Percentiles rank a stretch among this genome's conserved stretches.
These are phyloP conservation scores for Notodonta ziczac DNA, from an alignment of 2,888 invertebrate species.

Conservation along the genomic window DNA sequence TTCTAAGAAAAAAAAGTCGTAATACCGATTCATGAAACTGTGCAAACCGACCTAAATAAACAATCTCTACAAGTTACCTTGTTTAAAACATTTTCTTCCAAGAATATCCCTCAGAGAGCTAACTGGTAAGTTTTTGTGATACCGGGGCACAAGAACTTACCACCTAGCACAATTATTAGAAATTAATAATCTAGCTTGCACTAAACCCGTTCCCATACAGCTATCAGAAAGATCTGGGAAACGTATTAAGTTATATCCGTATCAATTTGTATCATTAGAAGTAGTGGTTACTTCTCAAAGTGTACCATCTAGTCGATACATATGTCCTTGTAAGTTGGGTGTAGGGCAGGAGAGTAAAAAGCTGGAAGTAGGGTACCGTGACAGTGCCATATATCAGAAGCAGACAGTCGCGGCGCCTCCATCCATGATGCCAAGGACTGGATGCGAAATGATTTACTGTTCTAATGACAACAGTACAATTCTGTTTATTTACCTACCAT, in stretches of 20 bases:
- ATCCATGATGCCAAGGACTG: conserved; percentile 8
- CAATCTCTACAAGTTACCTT: neutral
- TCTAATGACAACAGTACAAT: neutral
- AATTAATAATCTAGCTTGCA: too few relatives aligned
- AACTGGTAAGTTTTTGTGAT: too few relatives aligned
- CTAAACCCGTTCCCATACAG: too few relatives aligned
- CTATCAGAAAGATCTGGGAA: too few relatives aligned
- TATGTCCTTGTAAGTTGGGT: conserved; percentile 13
- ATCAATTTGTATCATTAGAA: neutral
- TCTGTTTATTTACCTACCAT: neutral
- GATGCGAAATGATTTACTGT: conserved; percentile 2
- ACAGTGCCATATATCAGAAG: conserved; percentile 42
- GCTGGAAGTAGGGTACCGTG: conserved; percentile 36
- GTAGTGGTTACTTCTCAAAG: neutral
- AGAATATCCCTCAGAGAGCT: neutral
- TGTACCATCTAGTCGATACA: conserved; percentile 17
- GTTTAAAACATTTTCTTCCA: neutral
- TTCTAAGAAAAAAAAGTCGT: too few relatives aligned
- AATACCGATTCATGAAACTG: neutral
- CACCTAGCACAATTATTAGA: too few relatives aligned
- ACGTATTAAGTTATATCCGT: too few relatives aligned
- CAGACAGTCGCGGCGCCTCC: conserved; percentile 30
- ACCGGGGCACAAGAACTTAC: too few relatives aligned
- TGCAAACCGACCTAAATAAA: neutral
- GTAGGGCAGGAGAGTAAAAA: conserved; percentile 39